These are phyloP conservation scores for Cherax quadricarinatus DNA, from an alignment of 1,140 invertebrate species.

Conservation along the genomic window DNA sequence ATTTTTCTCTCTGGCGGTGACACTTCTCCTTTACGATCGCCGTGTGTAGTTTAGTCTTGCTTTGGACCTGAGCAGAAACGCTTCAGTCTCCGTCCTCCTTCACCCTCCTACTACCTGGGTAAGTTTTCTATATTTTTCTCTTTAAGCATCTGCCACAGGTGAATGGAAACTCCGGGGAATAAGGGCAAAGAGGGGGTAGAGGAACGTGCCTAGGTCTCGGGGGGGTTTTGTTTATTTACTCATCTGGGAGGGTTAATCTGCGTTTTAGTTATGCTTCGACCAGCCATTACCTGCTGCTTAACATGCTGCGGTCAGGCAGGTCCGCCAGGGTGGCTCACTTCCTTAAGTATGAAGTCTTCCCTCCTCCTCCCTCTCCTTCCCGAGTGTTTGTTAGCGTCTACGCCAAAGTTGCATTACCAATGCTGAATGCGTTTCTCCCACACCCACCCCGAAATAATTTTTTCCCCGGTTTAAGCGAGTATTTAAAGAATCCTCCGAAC, in stretches of 20 bases:
- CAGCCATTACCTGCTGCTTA: conserved; percentile 47
- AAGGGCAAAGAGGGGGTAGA: no score
- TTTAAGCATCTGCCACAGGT: not conserved
- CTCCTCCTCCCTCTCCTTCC: no score
- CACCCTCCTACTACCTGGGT: not conserved
- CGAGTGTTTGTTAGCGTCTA: no score
- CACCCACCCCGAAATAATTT: no score
- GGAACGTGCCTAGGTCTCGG: not conserved
- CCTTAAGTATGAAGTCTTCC: not conserved
- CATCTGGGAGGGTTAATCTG: conserved; percentile 9
- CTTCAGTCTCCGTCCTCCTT: not conserved
- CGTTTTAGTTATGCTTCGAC: conserved; percentile 37
- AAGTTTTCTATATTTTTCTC: conserved; percentile 5
- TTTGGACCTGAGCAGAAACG: conserved; percentile 1
- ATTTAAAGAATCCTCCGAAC: not conserved
- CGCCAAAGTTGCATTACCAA: no score
- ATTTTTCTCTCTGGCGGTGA: conserved; percentile 15
- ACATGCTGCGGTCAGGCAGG: not conserved
- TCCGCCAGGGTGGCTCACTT: not conserved
- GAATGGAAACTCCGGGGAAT: not conserved
- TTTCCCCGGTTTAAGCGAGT: no score
- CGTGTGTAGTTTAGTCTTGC: conserved; percentile 40
- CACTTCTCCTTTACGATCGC: conserved; percentile 39
- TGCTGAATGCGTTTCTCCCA: no score
- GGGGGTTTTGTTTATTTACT: conserved; percentile 43